A percentile compares a stretch with the other conserved stretches of the same genome.
Evolutionary conservation across 2,888 invertebrate genomes (phyloP).

Genomic region (Philopedon plagiatum): DNA sequence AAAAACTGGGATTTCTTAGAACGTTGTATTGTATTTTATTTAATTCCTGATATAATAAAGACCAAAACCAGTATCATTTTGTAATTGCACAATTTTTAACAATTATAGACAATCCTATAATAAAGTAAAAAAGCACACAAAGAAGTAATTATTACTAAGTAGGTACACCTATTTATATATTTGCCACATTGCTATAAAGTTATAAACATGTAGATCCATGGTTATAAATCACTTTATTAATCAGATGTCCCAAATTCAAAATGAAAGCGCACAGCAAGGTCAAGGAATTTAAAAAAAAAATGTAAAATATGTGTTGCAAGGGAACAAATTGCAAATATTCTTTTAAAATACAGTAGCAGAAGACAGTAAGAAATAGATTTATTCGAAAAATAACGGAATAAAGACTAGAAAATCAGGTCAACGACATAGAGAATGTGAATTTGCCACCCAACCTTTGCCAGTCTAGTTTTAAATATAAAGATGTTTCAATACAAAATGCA

Average conservation of each 20-base stretch:
- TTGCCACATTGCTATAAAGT: slow-evolving; percentile 2
- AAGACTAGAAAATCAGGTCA: slow-evolving; percentile 59
- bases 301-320: not conserved
- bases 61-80: no score
- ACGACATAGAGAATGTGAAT: slow-evolving; percentile 53
- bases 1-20: no score
- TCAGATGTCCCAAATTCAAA: slow-evolving; percentile 44
- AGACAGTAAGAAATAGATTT: slow-evolving; percentile 24
- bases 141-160: no score
- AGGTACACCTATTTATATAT: not conserved
- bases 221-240: slow-evolving; percentile 19
- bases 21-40: no score
- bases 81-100: no score
- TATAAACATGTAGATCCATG: no score
- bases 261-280: slow-evolving; percentile 47
- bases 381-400: slow-evolving; percentile 57
- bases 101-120: no score
- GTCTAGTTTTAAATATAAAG: slow-evolving; percentile 15
- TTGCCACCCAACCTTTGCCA: slow-evolving; percentile 31
- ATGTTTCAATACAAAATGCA: not conserved
- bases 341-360: slow-evolving; percentile 19
- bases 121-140: no score
- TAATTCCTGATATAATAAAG: no score
- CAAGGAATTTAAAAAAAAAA: slow-evolving; percentile 21
- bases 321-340: slow-evolving; percentile 12